Evolutionary conservation across 2,113 vertebrate genomes (phyloP), one percentile per base, ranked within the genome.

Genomic region (Oreocharis arfaki): DNA sequence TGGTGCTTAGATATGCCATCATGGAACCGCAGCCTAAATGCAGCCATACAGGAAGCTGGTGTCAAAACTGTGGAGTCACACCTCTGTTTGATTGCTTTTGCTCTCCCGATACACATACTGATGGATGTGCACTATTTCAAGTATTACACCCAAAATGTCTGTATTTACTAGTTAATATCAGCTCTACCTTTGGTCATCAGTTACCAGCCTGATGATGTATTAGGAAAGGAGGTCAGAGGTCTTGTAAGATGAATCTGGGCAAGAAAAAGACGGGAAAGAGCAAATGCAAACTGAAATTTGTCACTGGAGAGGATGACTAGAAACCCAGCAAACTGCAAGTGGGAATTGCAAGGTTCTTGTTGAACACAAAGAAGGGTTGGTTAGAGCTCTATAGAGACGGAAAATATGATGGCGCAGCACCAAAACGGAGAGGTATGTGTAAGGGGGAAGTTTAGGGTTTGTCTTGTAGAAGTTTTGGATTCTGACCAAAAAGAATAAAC

Each of bases 61-160:
- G 37, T 21, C 18, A 70, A 90, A 55, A 68, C 16, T 52, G 32
- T 24, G 35, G 84, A 81, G 47, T 49, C 52, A 78, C 78, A 49
- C 15, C 13, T 74, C 37, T 84, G 13, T 22, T 84, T 84, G 22
- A 67, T 30, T 27, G 30, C 21, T 14, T 64, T 84, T 44, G 10
- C 2, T 14, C 46, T 65, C 33, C 26, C 20, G 42, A 42, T 19
- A 63, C 35, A 26, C n/a, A 41, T n/a, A 39, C 9, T 50, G 52
- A 9, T 37, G 27, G 9, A 18, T 2, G 1, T 46, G 35, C 0
- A 1, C 10, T 74, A 3, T 70, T 77, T 69, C 47, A 81, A 60
- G 42, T 49, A 63, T 20, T 56, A n/a, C 19, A 18, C 49, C 69
- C 11, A 53, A 63, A 84, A 59, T 65, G 20, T 67, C 14, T 69